Evolutionary conservation across 2,888 invertebrate genomes (phyloP), one percentile per base, ranked within the genome.

Genomic region (Tineola bisselliella): DNA sequence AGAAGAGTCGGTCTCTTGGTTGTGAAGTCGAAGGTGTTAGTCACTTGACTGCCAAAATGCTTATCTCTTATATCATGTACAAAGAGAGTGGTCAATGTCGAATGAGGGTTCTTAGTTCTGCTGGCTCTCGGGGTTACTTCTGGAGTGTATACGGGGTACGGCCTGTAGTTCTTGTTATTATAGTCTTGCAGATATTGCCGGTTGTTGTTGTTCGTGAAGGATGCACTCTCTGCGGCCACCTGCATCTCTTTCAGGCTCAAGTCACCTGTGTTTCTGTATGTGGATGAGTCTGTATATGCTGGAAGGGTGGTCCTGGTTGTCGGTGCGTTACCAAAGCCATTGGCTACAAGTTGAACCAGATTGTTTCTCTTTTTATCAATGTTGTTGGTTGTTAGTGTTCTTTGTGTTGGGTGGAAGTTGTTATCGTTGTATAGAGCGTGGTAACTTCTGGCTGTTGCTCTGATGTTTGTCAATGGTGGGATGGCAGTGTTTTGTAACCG

Each of bases 191-290:
- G 68, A 63, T 75, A 81, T 66, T 87, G 84, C 61, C 83, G 75
- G 65, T 84, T 81, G 61, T 63, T 84, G 61, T 82, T 86, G 44
- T 90, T 89, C 1, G 90, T 90, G 70, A 94, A 94, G 0, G 94
- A 93, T 0, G 93, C 92, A 8, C 92, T 91, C 76, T 94, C 94
- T 8, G 94, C 93, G 0, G 91, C 89, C 0, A 91, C 88, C 72
- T 93, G 93, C 70, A 89, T 89, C 75, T 94, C 93, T 63, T 77
- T 88, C 1, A 82, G 67, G n/a, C 78, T 79, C 31, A 76, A 70
- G 62, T 88, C 88, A 5, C 80, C 79, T 0, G 81, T 74, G n/a
- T 73, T 75, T 68, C 75, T 79, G 44, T 75, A 76, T 0, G 79
- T 75, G 0, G 81, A 76, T 1, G 76, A 71, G 61, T 87, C 86